Conservation (phyloP, 1,140 invertebrate genomes). For the Diplogasteroides magnus region DNA sequence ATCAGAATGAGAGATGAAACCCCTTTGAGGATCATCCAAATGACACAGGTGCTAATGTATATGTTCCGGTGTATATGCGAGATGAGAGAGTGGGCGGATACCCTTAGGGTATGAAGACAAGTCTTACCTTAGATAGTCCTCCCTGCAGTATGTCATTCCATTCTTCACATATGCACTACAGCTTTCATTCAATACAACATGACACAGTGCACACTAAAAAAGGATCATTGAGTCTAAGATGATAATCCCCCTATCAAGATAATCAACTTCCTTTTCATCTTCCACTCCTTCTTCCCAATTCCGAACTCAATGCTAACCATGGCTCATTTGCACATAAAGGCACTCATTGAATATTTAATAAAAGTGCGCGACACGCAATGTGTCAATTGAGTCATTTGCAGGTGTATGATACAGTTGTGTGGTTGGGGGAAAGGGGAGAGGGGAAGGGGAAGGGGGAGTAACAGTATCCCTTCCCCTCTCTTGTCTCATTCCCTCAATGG, state of each 20-base stretch:
- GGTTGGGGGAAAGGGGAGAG: neutral
- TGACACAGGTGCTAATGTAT: neutral
- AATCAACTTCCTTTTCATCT: neutral
- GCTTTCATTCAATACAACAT: neutral
- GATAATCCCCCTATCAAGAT: neutral
- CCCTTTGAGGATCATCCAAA: neutral
- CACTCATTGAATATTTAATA: too few species aligned
- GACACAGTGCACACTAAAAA: neutral
- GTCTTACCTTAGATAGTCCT: neutral
- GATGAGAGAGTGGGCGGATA: too few species aligned
- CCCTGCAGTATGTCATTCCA: neutral
- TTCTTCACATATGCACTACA: neutral
- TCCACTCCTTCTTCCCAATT: neutral
- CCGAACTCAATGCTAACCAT: too few species aligned
- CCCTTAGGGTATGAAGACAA: too few species aligned
- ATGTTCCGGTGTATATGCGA: neutral
- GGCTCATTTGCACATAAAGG: too few species aligned
- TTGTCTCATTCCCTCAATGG: too few species aligned
- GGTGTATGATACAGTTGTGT: neutral
- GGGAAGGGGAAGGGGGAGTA: neutral
- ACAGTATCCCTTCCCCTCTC: too few species aligned
- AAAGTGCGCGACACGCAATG: too few species aligned
- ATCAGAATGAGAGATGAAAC: neutral
- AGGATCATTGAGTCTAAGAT: neutral
- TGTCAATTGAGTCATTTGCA: neutral